Conservation (phyloP, 1,140 invertebrate species). For the Diorhabda elongata region DNA sequence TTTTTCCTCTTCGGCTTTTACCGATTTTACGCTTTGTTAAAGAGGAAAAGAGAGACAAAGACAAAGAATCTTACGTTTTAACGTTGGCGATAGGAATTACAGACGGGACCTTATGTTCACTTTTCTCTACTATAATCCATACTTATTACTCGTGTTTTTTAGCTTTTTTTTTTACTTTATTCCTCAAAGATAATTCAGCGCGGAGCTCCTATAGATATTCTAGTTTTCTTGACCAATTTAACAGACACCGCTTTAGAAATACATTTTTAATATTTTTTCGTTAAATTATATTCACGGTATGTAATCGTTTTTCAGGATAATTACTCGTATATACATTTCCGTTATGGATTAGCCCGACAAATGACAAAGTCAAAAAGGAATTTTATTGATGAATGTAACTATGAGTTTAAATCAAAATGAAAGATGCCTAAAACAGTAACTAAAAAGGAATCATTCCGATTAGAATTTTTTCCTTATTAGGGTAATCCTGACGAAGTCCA, state of each 20-base stretch:
- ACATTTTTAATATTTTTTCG: background rate
- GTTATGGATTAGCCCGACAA: no score
- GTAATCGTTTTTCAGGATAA: no score
- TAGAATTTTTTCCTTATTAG: no score
- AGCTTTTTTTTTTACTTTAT: constrained; percentile 39
- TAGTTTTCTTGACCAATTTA: background rate
- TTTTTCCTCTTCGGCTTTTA: constrained; percentile 21
- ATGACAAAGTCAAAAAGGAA: no score
- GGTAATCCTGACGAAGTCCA: no score
- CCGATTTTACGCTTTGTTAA: constrained; percentile 14
- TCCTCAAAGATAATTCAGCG: constrained; percentile 42
- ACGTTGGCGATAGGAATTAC: constrained; percentile 15
- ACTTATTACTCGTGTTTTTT: constrained; percentile 45
- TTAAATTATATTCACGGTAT: no score
- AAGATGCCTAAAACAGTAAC: no score
- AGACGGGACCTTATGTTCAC: constrained; percentile 37
- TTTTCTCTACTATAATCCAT: constrained; percentile 44
- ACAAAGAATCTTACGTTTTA: constrained; percentile 13
- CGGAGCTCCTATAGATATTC: constrained; percentile 41
- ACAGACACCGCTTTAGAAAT: background rate
- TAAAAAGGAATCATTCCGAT: no score
- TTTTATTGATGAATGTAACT: no score
- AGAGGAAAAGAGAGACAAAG: constrained; percentile 17
- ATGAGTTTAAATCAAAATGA: no score
- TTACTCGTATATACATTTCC: no score